A percentile compares a stretch with the other conserved stretches of the same genome.
These are phyloP conservation scores for Gasterosteus aculeatus DNA, from an alignment of 2,113 vertebrate genomes.

Conservation along the genomic window DNA sequence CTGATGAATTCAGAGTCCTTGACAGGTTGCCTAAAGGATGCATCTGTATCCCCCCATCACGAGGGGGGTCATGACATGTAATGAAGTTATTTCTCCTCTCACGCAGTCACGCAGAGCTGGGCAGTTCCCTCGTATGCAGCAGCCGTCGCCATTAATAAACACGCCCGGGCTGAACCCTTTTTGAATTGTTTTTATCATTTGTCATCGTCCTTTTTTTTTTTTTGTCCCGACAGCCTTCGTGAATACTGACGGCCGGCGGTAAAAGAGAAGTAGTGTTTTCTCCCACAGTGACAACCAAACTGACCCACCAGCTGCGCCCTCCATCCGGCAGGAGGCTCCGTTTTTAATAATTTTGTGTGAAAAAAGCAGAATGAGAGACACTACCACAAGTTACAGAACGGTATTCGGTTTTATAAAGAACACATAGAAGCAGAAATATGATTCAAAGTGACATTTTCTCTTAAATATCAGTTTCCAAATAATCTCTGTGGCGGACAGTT, in stretches of 20 bases:
- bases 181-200: constrained; percentile 2
- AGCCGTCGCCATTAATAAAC: constrained; percentile 56
- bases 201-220: constrained; percentile 3
- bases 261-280: constrained; percentile 15
- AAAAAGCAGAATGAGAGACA: background rate
- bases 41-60: constrained; percentile 54
- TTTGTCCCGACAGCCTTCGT: constrained; percentile 18
- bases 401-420: background rate
- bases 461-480: background rate
- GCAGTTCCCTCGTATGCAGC: constrained; percentile 15
- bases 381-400: background rate
- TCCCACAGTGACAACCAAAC: background rate
- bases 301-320: constrained; percentile 55
- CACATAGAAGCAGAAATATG: background rate
- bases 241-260: constrained; percentile 9
- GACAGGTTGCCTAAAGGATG: constrained; percentile 65
- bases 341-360: constrained; percentile 8
- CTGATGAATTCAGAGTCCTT: constrained; percentile 70
- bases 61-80: constrained; percentile 59
- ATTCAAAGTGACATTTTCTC: background rate
- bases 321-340: constrained; percentile 37
- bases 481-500: background rate
- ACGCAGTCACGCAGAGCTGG: constrained; percentile 42
- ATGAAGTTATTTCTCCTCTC: constrained; percentile 67
- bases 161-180: constrained; percentile 38